Base-by-base conservation (phyloP, 2,113 vertebrate species). In the Callithrix jacchus region DNA sequence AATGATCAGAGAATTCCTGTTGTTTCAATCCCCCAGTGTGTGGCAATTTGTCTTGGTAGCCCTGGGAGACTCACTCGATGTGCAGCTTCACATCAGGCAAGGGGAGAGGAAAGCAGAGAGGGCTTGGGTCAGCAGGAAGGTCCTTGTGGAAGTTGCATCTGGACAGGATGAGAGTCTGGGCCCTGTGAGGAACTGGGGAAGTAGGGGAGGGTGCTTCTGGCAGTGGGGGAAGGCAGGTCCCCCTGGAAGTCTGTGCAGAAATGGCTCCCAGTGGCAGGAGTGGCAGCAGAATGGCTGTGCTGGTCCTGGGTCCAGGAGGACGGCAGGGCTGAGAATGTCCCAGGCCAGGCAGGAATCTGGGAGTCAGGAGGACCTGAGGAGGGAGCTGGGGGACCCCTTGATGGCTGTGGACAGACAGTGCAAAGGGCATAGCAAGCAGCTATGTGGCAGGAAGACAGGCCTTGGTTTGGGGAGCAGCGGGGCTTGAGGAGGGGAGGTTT, bases 51-150 rank as follows among this genome's bases (percentile, higher is more conserved):
- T 14, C 3, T 35, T 0, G 27, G 42, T 20, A 21, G 79, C 90
- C 35, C 5, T 11, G 5, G 89, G 56, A 83, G 61, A 27, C 4
- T n/a, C 32, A 32, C 0, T 1, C 3, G 1, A 8, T 13, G 23
- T 25, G 3, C 0, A 8, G 3, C 27, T n/a, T 45, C 56, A 0
- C 2, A 25, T 0, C 16, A 32, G 13, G 40, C 5, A 4, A 21
- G 0, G 5, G 17, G 0, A 7, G 4, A 6, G 18, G 42, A 35
- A 12, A 17, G 6, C 13, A 12, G 27, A 27, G 54, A 2, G 6
- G 27, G 52, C 11, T 2, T 0, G 20, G 8, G 25, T 45, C 10
- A 0, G 23, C 42, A 23, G 47, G 80, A n/a, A 2, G 30, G 66
- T 6, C 8, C 17, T 3, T 0, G 70, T 21, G 30, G 40, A 76